Evolutionary conservation across 2,113 vertebrate genomes (phyloP), one percentile per base, ranked within the genome.

Genomic region (Opisthocomus hoazin): DNA sequence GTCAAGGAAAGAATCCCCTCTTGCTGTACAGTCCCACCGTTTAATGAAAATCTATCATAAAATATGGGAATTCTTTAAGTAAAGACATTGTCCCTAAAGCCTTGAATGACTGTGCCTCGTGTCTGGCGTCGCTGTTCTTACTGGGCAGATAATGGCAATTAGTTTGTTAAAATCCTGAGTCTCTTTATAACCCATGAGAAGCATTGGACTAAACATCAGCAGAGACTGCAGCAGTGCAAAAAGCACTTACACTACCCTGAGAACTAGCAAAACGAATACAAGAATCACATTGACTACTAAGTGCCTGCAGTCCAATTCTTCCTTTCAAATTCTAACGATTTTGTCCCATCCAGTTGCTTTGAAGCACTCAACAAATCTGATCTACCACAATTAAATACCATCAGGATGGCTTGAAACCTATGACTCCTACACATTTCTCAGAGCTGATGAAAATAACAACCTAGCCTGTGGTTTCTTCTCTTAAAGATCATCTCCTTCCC

Each of bases 151-250:
- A 20, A 65, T 2, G 26, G 24, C 43, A 81, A 41, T 39, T n/a
- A 64, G 70, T 32, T 41, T 84, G 36, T 41, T 20, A 91, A 92
- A 94, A 90, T 63, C 63, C 66, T 8, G 46, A 63, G 14, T 46
- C 18, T 80, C 53, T 64, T 51, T 58, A 56, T n/a, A 86, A 83
- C 10, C 34, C 6, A 3, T 9, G 27, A 66, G 46, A 63, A 73
- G 69, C 58, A 43, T 76, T 20, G 34, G 48, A 91, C 53, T n/a
- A 84, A 81, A 76, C 50, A 87, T 39, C 61, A 87, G 84, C 84
- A 93, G 45, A 64, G 43, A 30, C 58, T 95, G 66, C 94, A 85
- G 87, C 87, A 89, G 77, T 54, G 80, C 89, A 64, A 93, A 78
- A 37, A 94, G 73, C 69, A 56, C 60, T 95, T 61, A 64, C 2